Base-by-base conservation (phyloP, 2,888 invertebrate species). In the Agriotes lineatus region DNA sequence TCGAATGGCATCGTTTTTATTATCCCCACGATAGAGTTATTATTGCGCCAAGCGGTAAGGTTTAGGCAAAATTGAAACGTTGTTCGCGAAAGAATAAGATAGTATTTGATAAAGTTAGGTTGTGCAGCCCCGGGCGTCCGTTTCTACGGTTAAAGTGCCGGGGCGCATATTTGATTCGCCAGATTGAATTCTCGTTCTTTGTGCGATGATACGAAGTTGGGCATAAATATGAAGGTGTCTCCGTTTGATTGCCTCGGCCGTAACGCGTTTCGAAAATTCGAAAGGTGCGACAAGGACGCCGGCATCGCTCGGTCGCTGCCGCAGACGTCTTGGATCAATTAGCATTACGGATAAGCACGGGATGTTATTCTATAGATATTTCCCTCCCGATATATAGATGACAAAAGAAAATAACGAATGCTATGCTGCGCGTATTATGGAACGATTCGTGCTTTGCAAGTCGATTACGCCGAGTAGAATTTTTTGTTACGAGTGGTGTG, bases 181-280 rank as follows among this genome's bases (percentile, higher is more conserved):
- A 76, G 74, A 77, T 76, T 76, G 78, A 77, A 75, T 74, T 71
- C 14, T 74, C 71, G 73, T 75, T 76, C 74, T 74, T 77, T 74
- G 72, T 75, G 63, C 64, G 22, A 58, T 12, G 16, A 12, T 16
- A 18, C 14, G 7, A 42, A 42, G 18, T 16, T 42, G 16, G 16
- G 18, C 9, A 42, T 22, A 22, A 48, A 12, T 9, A 45, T 1
- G 30, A 9, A 6, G 33, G 20, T 52, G 18, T 54, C 54, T 30
- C 19, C 33, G 16, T 16, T n/a, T 35, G 54, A 54, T 35, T 35
- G 54, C 18, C 18, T 45, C 33, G 54, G 19, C 35, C n/a, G 9
- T 14, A 33, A 33, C 33, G 33, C 54, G 18, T 33, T 30, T 7
- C 12, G 10, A 45, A 45, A 20, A n/a, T 3, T 25, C 25, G 25